Conservation (phyloP, 2,113 vertebrate genomes). For the Alethe castanea region DNA sequence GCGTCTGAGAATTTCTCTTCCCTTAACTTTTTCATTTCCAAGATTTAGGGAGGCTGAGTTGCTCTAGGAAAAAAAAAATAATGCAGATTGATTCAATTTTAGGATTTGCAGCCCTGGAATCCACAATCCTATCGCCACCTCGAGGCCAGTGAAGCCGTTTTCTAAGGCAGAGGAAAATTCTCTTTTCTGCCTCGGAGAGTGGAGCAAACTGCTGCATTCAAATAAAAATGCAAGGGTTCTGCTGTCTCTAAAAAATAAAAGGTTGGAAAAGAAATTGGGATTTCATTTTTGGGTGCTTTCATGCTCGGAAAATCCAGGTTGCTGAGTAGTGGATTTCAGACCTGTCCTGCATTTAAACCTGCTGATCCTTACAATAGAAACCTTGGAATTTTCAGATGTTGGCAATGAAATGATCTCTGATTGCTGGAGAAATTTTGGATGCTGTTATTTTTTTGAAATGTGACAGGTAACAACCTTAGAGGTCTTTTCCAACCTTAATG, state of each 20-base stretch:
- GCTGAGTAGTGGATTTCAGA: background rate
- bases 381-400: background rate
- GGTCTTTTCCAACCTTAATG: background rate
- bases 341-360: background rate
- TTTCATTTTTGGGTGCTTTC: background rate
- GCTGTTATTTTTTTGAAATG: background rate
- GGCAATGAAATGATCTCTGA: background rate
- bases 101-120: background rate
- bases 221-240: background rate
- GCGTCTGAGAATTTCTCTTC: too few species aligned
- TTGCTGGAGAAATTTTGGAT: background rate
- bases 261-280: background rate
- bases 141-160: background rate
- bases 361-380: background rate
- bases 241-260: background rate
- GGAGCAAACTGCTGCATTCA: background rate
- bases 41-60: background rate
- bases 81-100: background rate
- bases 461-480: accelerated
- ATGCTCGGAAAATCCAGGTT: background rate
- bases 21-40: background rate
- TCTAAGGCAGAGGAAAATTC: background rate
- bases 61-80: background rate
- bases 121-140: constrained; percentile 3
- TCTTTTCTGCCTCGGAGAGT: background rate